Evolutionary conservation across 2,888 invertebrate species (phyloP).

Genomic region (Lasioglossum figueresi): DNA sequence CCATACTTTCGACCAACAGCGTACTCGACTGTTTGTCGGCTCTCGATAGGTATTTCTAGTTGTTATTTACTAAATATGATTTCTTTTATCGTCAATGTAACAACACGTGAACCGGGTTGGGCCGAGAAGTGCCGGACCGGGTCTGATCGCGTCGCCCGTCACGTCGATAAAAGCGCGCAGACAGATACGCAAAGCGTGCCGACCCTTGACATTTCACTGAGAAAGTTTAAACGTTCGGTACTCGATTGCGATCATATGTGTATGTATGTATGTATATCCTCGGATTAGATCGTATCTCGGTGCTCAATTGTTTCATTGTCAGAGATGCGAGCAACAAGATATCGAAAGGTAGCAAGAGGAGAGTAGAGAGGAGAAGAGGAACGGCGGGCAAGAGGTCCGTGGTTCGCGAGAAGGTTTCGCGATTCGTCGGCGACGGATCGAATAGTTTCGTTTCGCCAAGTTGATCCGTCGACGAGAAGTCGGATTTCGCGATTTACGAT

Average conservation of each 20-base stretch:
- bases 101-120: background rate
- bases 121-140: background rate
- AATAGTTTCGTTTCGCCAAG: background rate
- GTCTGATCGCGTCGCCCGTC: background rate
- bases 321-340: slow-evolving; percentile 21
- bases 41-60: background rate
- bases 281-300: slow-evolving; percentile 44
- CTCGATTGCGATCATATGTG: slow-evolving; percentile 31
- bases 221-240: slow-evolving; percentile 51
- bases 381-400: background rate
- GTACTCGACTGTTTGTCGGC: background rate
- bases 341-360: slow-evolving; percentile 14
- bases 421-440: background rate
- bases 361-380: background rate
- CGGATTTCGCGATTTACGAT: slow-evolving; percentile 13
- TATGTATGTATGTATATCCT: background rate
- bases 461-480: slow-evolving; percentile 13
- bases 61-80: background rate
- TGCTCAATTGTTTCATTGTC: slow-evolving; percentile 35
- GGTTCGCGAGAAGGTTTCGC: background rate
- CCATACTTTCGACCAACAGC: background rate
- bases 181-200: slow-evolving; percentile 30
- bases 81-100: background rate
- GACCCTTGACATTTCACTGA: slow-evolving; percentile 51
- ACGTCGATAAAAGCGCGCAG: slow-evolving; percentile 41